Conservation (phyloP, 2,113 vertebrate genomes). For the Azemiops feae region DNA sequence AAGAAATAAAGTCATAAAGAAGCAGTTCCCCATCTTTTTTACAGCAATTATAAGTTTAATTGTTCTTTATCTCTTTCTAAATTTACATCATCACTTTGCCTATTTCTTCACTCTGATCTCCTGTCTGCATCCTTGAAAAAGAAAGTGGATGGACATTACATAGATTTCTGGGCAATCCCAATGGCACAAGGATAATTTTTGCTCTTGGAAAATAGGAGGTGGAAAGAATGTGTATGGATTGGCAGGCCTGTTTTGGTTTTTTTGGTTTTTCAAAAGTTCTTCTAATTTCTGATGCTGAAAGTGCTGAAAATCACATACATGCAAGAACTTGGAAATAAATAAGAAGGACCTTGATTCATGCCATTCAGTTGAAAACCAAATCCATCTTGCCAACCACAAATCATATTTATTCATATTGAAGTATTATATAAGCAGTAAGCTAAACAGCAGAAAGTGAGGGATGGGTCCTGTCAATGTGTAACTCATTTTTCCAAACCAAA, state of each 20-base stretch:
- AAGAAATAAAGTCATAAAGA: too few relatives aligned
- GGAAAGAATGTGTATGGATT: conserved; percentile 18
- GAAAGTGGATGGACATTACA: neutral
- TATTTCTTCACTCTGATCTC: too few relatives aligned
- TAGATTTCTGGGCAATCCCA: neutral
- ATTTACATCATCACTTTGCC: too few relatives aligned
- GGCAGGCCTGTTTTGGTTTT: neutral
- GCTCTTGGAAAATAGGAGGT: neutral
- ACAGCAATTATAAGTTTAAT: too few relatives aligned
- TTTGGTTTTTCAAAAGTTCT: conserved; percentile 44
- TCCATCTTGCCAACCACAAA: conserved; percentile 39
- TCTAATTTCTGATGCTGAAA: conserved; percentile 28
- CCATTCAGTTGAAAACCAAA: conserved; percentile 20
- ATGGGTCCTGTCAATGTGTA: neutral
- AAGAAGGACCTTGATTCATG: conserved; percentile 21
- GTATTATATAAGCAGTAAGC: neutral
- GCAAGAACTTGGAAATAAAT: conserved; percentile 32
- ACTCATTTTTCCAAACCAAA: neutral
- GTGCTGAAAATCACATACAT: conserved; percentile 2
- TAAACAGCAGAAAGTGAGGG: neutral
- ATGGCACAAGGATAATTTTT: neutral
- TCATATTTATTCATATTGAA: neutral
- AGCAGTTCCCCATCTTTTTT: too few relatives aligned
- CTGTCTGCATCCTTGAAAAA: neutral
- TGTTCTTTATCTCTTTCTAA: too few relatives aligned